Base-by-base conservation (phyloP, 2,888 invertebrate genomes). In the Polydrusus pterygomalis region DNA sequence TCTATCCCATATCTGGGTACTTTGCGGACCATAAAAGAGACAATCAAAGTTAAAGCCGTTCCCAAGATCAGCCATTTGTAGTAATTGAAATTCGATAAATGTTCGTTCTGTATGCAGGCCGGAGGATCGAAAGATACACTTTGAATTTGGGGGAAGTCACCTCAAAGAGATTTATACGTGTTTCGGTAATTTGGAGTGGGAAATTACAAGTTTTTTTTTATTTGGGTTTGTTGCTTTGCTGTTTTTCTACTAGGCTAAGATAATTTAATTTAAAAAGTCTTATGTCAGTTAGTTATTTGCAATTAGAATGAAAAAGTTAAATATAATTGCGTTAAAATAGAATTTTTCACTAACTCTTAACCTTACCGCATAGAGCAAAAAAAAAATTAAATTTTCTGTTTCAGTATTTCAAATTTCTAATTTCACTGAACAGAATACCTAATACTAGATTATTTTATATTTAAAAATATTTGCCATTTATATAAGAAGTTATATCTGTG, bases 71-170 rank as follows among this genome's bases (percentile, higher is more conserved):
- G 56, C 70, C 38, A 64, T 75, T 75, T 54, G 45, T 18, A 38
- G 70, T 75, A 75, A 75, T 70, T 75, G 74, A 75, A 70, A 75
- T 75, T 75, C 74, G 74, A 64, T 67, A 43, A 65, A 75, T 45
- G 74, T 47, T 65, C 74, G 38, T 70, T 69, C 40, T 38, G 63
- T 74, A 74, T 74, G 74, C 69, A 47, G 63, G 38, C 45, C 68
- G 67, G 58, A 58, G 20, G 45, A 45, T 49, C 43, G 64, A 45
- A 38, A 75, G 69, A 75, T 75, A 56, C 64, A 75, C 17, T 64
- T 64, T 60, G 74, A 63, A 51, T 70, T 74, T 75, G 13, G 70
- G 51, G 49, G 30, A 68, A 63, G 58, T 58, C 45, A 43, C 20
- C 45, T 18, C 15, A 15, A n/a, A 2, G 51, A 54, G 60, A 74